A percentile compares a stretch with the other conserved stretches of the same genome.
phyloP scores from a whole-genome alignment of 2,888 invertebrate genomes.

The Oxytorus armatus region DNA sequence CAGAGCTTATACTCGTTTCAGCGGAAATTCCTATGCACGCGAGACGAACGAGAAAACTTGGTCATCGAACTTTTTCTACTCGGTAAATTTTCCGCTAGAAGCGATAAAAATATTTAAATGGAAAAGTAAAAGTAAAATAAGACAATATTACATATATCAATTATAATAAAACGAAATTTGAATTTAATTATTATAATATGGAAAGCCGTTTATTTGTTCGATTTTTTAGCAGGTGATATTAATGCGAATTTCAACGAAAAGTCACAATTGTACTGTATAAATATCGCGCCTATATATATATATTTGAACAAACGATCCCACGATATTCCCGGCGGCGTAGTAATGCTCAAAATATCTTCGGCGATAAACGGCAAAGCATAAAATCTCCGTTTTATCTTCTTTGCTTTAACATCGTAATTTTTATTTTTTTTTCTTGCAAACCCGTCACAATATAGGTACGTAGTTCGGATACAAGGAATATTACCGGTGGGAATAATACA shows the following conservation, averaged over 20 bases:
- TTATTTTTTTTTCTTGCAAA: constrained; percentile 12
- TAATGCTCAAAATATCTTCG: constrained; percentile 4
- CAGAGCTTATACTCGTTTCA: constrained; percentile 12
- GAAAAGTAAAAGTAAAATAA: not conserved
- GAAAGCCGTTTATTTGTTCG: not conserved
- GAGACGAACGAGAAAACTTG: constrained; percentile 9
- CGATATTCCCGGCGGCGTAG: not conserved
- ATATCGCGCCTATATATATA: not conserved
- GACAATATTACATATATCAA: no score
- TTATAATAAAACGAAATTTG: no score
- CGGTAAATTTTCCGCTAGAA: not conserved
- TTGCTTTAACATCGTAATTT: constrained; percentile 11
- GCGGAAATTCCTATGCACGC: not conserved
- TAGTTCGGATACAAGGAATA: constrained; percentile 40
- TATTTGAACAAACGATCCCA: not conserved
- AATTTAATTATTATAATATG: no score
- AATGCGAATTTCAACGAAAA: not conserved
- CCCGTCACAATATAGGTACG: not conserved
- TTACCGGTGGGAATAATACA: constrained; percentile 30
- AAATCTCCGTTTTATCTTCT: constrained; percentile 28
- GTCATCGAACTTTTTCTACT: constrained; percentile 6
- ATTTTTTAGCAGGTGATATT: not conserved
- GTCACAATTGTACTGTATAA: not conserved
- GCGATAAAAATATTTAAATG: not conserved
- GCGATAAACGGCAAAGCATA: not conserved